Base-by-base conservation (phyloP, 1,140 invertebrate species). In the Bombyx mandarina region DNA sequence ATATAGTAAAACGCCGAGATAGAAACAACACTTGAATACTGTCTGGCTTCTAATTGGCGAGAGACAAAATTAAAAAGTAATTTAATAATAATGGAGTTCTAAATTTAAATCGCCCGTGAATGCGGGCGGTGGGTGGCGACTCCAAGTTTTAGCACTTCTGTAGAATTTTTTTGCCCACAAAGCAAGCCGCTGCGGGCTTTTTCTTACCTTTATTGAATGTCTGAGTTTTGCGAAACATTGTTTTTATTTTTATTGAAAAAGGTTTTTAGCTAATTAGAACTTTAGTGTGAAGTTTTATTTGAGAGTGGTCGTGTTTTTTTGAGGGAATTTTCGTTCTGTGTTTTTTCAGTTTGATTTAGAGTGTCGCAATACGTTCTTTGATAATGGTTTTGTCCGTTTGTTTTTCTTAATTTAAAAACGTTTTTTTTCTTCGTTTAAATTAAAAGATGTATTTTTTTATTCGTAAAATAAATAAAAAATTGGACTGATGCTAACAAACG, bases 191-290 rank as follows among this genome's bases (percentile, higher is more conserved):
- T 45, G 43, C 47, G 50, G 53, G 22, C 61, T 63, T 35, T 66
- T 64, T 62, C 63, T 65, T 65, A 61, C 56, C 54, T 52, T 54
- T 54, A 59, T 65, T 62, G 63, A 63, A 53, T 55, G 44, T 45
- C 48, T 62, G 57, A 59, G 50, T 45, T 35, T 51, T 12, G 44
- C 48, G 48, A 59, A 60, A 60, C 26, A 35, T 35, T 35, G 26
- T 35, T 35, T 35, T 35, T 35, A 6, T 47, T 59, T 57, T 60
- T 51, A 51, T 60, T 57, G 22, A 49, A 59, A 47, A 48, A 53
- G 44, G 18, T 56, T 35, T 35, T 35, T 57, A 57, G 54, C 54
- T 63, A 54, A 56, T 59, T 51, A 18, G 49, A 35, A 51, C 26
- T 51, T 35, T 35, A 1, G 26, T 35, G 26, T 35, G 26, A 2